Evolutionary conservation across 1,140 invertebrate genomes (phyloP).

Genomic region (Bradynema listronoti): DNA sequence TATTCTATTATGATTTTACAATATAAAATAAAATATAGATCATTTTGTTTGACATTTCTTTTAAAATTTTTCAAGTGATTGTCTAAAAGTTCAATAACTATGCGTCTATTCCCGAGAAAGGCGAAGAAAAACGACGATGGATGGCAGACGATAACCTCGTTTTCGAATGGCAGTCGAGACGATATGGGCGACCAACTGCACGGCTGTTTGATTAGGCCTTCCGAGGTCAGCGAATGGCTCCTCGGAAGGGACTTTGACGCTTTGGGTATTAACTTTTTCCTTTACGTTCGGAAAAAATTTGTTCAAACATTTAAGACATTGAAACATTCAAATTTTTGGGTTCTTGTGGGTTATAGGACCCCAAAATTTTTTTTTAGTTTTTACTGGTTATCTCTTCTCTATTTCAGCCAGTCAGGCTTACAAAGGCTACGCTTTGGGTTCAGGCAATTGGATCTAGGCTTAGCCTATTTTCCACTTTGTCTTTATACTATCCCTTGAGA

Average conservation of each 20-base stretch:
- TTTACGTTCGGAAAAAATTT: neutral
- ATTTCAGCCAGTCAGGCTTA: no score
- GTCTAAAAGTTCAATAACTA: no score
- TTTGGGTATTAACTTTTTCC: constrained; percentile 4
- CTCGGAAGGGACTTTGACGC: constrained; percentile 3
- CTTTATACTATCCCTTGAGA: neutral
- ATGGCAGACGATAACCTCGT: no score
- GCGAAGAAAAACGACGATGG: no score
- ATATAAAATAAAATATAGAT: no score
- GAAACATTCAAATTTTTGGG: neutral
- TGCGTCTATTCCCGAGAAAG: no score
- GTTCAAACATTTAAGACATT: neutral
- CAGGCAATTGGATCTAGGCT: neutral
- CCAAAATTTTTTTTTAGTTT: neutral
- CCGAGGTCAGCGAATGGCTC: constrained; percentile 25
- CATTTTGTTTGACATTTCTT: no score
- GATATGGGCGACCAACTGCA: constrained; percentile 8
- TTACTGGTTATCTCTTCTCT: no score
- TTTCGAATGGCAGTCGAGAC: neutral
- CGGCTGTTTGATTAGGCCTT: constrained; percentile 9
- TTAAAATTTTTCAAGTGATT: no score
- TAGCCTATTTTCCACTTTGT: neutral
- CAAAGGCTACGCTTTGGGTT: no score
- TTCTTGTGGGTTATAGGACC: neutral
- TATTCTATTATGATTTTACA: no score